Conservation (phyloP, 1,140 invertebrate species). For the Drosophila takahashii region DNA sequence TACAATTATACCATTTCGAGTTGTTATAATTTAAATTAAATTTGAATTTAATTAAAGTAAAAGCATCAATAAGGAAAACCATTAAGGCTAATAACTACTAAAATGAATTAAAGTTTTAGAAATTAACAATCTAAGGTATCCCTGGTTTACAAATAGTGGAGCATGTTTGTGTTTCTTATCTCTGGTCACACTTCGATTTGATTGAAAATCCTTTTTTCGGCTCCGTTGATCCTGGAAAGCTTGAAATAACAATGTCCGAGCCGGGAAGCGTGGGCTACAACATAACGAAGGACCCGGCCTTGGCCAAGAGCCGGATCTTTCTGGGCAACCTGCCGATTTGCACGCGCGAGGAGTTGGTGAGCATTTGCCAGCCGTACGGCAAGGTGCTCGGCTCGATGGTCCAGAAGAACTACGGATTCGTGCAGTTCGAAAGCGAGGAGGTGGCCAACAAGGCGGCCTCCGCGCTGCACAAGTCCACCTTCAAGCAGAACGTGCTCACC, state of each 20-base stretch:
- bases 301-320: conserved; percentile 90
- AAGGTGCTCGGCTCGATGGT: conserved; percentile 89
- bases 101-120: too few species aligned
- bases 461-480: conserved; percentile 88
- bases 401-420: conserved; percentile 93
- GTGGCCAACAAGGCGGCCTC: conserved; percentile 90
- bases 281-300: conserved; percentile 87
- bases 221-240: neutral
- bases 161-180: neutral
- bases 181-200: conserved; percentile 20
- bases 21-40: too few species aligned
- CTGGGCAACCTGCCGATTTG: conserved; percentile 89
- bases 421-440: conserved; percentile 92
- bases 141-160: neutral
- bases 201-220: neutral
- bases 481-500: conserved; percentile 89
- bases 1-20: too few species aligned
- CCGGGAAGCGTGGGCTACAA: conserved; percentile 33
- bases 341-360: conserved; percentile 89
- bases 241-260: conserved; percentile 13
- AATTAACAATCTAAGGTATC: neutral
- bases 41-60: too few species aligned
- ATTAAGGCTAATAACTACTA: too few species aligned
- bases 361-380: conserved; percentile 91
- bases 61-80: too few species aligned